Evolutionary conservation across 2,797 vertebrate species (phyloP).

Genomic region (Argyrosomus regius): DNA sequence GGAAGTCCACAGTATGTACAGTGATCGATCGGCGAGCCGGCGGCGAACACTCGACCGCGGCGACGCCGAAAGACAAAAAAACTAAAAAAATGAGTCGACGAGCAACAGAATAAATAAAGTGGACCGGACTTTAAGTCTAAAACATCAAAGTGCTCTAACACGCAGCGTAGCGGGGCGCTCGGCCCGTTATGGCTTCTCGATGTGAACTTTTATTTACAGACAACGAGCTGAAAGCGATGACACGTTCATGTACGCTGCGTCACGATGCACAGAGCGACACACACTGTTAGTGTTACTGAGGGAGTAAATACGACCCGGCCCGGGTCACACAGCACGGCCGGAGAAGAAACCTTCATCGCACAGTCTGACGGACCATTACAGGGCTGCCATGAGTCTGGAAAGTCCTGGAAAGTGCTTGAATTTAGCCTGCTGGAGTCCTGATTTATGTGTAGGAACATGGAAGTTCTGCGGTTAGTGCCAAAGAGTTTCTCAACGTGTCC

Average conservation of each 20-base stretch:
- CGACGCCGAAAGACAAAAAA: slow-evolving; percentile 54
- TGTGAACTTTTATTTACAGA: slow-evolving; percentile 55
- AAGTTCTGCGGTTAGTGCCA: too few species aligned
- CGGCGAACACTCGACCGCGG: slow-evolving; percentile 54
- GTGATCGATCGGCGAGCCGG: slow-evolving; percentile 46
- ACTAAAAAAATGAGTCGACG: slow-evolving; percentile 16
- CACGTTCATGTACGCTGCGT: slow-evolving; percentile 31
- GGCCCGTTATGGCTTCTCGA: slow-evolving; percentile 63
- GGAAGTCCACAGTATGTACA: slow-evolving; percentile 74
- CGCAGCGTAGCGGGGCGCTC: slow-evolving; percentile 32
- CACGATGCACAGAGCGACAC: slow-evolving; percentile 42
- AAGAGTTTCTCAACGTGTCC: too few species aligned
- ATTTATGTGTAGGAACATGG: too few species aligned
- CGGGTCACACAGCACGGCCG: slow-evolving; percentile 16
- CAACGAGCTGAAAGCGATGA: slow-evolving; percentile 35
- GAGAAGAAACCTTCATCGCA: not conserved
- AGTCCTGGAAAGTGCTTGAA: too few species aligned
- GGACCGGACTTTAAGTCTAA: slow-evolving; percentile 20
- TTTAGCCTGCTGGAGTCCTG: too few species aligned
- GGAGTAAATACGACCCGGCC: slow-evolving; percentile 26
- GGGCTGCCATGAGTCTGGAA: too few species aligned
- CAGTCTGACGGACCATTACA: too few species aligned
- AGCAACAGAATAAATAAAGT: slow-evolving; percentile 62
- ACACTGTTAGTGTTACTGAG: slow-evolving; percentile 22
- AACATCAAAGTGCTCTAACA: slow-evolving; percentile 59